Percentiles rank a stretch among this genome's conserved stretches.
phyloP scores from a whole-genome alignment of 2,113 vertebrate genomes.

The Rhipidura dahli region DNA sequence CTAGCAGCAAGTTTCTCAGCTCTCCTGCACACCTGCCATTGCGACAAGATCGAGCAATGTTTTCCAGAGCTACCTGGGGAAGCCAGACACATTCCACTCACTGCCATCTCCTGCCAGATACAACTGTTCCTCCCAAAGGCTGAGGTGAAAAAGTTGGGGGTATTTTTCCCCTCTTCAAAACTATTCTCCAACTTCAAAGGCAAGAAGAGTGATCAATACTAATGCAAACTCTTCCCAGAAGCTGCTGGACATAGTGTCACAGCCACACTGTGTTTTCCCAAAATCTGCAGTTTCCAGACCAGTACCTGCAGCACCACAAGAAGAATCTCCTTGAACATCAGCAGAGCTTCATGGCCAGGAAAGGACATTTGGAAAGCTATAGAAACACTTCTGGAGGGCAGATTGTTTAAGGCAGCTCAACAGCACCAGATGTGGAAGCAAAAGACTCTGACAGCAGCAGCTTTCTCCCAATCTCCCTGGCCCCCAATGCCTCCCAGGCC shows the following conservation, averaged over 20 bases:
- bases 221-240: not conserved
- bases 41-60: not conserved
- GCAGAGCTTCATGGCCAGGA: not conserved
- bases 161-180: not conserved
- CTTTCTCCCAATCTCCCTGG: not conserved
- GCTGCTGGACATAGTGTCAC: not conserved
- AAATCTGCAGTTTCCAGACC: not conserved
- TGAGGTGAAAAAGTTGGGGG: not conserved
- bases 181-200: not conserved
- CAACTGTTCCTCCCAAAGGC: not conserved
- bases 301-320: not conserved
- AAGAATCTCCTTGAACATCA: not conserved
- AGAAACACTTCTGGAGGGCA: not conserved
- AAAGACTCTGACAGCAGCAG: not conserved
- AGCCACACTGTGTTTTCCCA: too few species aligned
- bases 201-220: not conserved
- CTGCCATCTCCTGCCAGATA: not conserved
- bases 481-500: rapidly evolving
- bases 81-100: not conserved
- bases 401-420: not conserved
- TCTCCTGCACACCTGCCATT: not conserved
- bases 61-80: not conserved
- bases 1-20: not conserved
- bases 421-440: rapidly evolving
- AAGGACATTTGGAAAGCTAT: not conserved